These are phyloP conservation scores for Drosophila testacea DNA, from an alignment of 2,888 invertebrate species.

Conservation along the genomic window DNA sequence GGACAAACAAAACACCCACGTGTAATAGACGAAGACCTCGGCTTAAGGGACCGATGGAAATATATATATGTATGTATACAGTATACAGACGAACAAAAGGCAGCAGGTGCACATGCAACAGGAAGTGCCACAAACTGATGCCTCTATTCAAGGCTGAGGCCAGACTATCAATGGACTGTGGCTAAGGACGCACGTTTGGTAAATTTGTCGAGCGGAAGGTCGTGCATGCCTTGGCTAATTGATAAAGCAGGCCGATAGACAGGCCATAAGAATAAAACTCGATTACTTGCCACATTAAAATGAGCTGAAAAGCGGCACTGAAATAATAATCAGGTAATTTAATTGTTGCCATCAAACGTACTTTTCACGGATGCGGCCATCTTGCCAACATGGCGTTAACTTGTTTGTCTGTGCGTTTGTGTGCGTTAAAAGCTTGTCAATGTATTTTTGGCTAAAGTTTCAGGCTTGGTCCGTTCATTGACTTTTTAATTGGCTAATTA, in stretches of 20 bases:
- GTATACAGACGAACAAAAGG: background rate
- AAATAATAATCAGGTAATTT: conserved; percentile 52
- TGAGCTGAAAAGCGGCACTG: conserved; percentile 17
- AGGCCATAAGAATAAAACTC: conserved; percentile 9
- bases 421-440: conserved; percentile 39
- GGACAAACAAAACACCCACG: conserved; percentile 40
- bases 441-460: conserved; percentile 18
- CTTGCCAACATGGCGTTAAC: conserved; percentile 16
- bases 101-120: conserved; percentile 29
- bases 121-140: conserved; percentile 27
- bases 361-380: conserved; percentile 30
- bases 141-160: conserved; percentile 36
- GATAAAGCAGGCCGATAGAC: conserved; percentile 32
- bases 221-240: conserved; percentile 55
- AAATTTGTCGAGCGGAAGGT: conserved; percentile 58
- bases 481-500: conserved; percentile 55
- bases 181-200: conserved; percentile 58
- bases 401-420: conserved; percentile 1
- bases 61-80: background rate
- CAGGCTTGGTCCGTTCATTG: conserved; percentile 49
- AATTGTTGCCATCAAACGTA: conserved; percentile 31
- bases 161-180: conserved; percentile 14
- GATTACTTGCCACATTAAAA: conserved; percentile 42
- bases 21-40: conserved; percentile 16
- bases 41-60: conserved; percentile 8